Conservation (phyloP, 2,797 vertebrate species). For the Betta splendens region DNA sequence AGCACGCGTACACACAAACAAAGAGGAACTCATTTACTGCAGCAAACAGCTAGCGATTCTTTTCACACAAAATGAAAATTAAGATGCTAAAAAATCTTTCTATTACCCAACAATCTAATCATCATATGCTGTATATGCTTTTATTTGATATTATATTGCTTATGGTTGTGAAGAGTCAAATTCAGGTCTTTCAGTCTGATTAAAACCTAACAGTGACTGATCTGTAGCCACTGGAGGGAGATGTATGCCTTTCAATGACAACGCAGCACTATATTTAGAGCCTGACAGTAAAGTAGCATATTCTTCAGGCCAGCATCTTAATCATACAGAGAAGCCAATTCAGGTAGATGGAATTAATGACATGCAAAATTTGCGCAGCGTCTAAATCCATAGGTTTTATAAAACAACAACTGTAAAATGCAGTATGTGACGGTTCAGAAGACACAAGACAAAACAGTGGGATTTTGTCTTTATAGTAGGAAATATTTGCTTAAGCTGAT, state of each 20-base stretch:
- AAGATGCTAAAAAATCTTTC: background rate
- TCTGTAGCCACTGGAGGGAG: slow-evolving; percentile 76
- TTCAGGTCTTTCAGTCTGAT: background rate
- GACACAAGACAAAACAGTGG: slow-evolving; percentile 6
- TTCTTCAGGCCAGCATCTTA: slow-evolving; percentile 59
- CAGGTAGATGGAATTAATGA: slow-evolving; percentile 58
- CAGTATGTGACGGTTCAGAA: background rate
- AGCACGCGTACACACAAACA: slow-evolving; percentile 52
- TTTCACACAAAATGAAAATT: slow-evolving; percentile 14
- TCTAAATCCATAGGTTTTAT: slow-evolving; percentile 35
- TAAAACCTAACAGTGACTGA: slow-evolving; percentile 36
- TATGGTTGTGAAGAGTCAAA: slow-evolving; percentile 16
- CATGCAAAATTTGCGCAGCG: slow-evolving; percentile 39
- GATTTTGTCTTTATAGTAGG: background rate
- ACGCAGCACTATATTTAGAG: slow-evolving; percentile 57
- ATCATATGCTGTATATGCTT: background rate
- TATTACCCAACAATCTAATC: too few species aligned
- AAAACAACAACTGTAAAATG: slow-evolving; percentile 23
- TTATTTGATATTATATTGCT: background rate
- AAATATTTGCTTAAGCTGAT: slow-evolving; percentile 12
- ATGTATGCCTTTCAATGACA: slow-evolving; percentile 59
- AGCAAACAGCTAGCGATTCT: slow-evolving; percentile 21
- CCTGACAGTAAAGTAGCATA: slow-evolving; percentile 49
- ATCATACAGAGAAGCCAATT: slow-evolving; percentile 60
- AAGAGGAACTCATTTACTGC: slow-evolving; percentile 17